Percentiles rank a stretch among this genome's conserved stretches.
phyloP scores from a whole-genome alignment of 2,888 invertebrate genomes.

The Mystacides longicornis region DNA sequence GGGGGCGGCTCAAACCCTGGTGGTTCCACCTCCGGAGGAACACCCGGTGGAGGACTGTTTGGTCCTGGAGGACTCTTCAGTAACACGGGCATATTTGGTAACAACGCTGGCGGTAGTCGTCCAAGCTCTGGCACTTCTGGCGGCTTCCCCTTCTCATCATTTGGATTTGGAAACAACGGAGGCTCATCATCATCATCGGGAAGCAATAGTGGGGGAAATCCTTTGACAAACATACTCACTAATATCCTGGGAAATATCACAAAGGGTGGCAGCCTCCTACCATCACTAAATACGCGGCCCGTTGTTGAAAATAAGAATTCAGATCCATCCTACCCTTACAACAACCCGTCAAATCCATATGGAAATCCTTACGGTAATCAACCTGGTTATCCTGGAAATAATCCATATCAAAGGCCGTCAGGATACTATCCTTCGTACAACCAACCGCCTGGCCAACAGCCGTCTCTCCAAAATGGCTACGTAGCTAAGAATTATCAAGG shows the following conservation, averaged over 20 bases:
- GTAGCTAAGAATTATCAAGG: constrained; percentile 35
- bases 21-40: constrained; percentile 26
- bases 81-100: constrained; percentile 17
- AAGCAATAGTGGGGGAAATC: constrained; percentile 24
- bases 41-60: constrained; percentile 23
- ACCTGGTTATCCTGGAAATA: constrained; percentile 5
- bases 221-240: constrained; percentile 40
- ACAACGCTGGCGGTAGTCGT: background rate
- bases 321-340: constrained; percentile 34
- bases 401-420: constrained; percentile 31
- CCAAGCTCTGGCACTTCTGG: constrained; percentile 9
- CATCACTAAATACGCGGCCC: constrained; percentile 37
- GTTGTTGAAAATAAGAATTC: constrained; percentile 37
- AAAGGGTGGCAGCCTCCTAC: constrained; percentile 28
- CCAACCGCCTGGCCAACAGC: constrained; percentile 29
- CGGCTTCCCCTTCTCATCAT: constrained; percentile 21
- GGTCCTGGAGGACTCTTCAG: constrained; percentile 15
- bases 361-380: constrained; percentile 29
- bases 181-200: constrained; percentile 5
- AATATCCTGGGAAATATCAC: constrained; percentile 39
- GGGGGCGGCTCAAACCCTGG: constrained; percentile 16
- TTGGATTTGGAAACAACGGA: constrained; percentile 14
- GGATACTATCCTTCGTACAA: constrained; percentile 37
- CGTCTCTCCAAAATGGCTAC: constrained; percentile 30
- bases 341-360: constrained; percentile 30